Conservation (phyloP, 2,888 invertebrate species). For the Terebella lapidaria region DNA sequence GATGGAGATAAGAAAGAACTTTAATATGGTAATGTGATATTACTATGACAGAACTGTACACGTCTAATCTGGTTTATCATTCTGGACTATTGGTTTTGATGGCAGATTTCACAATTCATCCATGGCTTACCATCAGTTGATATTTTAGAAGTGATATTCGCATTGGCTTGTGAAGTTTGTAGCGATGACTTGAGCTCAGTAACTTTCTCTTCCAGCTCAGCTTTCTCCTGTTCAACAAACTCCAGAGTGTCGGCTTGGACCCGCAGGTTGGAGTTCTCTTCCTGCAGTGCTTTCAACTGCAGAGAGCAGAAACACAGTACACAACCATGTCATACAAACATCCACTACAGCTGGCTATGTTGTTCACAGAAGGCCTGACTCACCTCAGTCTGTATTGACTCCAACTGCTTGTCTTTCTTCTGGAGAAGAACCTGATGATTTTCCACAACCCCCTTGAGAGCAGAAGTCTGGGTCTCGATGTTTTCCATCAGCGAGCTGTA, state of each 20-base stretch:
- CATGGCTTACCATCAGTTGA: neutral
- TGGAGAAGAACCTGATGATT: neutral
- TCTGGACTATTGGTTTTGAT: too few species aligned
- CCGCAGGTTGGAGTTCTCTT: neutral
- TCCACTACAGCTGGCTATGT: too few species aligned
- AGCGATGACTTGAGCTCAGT: neutral
- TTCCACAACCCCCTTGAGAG: neutral
- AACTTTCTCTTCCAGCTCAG: neutral
- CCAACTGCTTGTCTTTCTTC: neutral
- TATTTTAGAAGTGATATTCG: neutral
- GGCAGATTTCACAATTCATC: too few species aligned
- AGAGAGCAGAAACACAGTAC: too few species aligned
- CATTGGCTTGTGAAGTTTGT: neutral
- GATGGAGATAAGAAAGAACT: too few species aligned
- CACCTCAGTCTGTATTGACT: neutral
- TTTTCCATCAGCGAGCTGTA: neutral
- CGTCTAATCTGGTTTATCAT: too few species aligned
- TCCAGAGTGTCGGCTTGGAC: neutral
- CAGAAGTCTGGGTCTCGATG: neutral
- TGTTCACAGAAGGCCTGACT: too few species aligned
- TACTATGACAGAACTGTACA: too few species aligned
- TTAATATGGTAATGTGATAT: too few species aligned
- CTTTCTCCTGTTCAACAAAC: neutral
- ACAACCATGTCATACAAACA: too few species aligned
- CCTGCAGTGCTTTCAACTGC: neutral